Evolutionary conservation across 2,113 vertebrate genomes (phyloP).

Genomic region (Cebus imitator): DNA sequence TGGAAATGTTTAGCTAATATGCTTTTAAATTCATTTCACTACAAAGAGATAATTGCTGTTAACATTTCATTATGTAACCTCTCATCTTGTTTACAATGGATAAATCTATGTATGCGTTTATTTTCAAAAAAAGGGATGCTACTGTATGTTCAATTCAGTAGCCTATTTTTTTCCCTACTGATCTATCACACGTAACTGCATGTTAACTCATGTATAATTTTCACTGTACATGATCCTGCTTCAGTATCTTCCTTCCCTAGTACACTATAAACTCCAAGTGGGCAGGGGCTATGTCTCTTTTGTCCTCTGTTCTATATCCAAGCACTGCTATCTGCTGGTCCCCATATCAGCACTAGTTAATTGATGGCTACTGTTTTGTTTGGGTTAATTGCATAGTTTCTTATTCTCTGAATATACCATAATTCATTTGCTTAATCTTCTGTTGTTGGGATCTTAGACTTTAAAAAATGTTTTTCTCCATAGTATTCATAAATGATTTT

Average conservation of each 20-base stretch:
- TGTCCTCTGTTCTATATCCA: not conserved
- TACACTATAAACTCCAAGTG: not conserved
- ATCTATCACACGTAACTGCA: not conserved
- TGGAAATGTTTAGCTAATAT: not conserved
- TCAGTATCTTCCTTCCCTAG: not conserved
- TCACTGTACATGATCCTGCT: not conserved
- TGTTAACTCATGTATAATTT: not conserved
- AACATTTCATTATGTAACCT: not conserved
- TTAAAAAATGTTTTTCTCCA: not conserved
- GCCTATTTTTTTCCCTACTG: not conserved
- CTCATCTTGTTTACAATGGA: not conserved
- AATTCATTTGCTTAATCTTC: not conserved
- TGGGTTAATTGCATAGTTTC: not conserved
- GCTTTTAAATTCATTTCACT: not conserved
- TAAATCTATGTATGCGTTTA: not conserved
- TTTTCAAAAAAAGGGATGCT: not conserved
- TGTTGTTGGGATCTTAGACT: not conserved
- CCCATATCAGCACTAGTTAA: not conserved
- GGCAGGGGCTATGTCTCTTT: not conserved
- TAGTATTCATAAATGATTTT: not conserved
- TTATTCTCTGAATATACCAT: not conserved
- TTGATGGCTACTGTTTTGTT: not conserved
- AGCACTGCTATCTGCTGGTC: not conserved
- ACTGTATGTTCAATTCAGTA: not conserved
- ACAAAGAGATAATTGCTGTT: not conserved